phyloP scores from a whole-genome alignment of 1,140 invertebrate genomes.

The Dendroctonus valens region DNA sequence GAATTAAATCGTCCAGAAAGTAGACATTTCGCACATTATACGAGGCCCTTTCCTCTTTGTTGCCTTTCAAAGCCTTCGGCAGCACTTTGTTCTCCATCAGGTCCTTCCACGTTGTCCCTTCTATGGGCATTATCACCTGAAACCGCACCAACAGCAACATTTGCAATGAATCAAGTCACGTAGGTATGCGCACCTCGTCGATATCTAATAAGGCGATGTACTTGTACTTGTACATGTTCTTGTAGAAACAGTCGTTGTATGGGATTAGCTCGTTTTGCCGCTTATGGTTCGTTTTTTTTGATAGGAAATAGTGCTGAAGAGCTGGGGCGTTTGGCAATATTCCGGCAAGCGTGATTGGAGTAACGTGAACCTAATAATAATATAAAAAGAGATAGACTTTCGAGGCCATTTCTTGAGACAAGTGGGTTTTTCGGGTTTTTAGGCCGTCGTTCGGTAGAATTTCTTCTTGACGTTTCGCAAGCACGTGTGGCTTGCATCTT shows the following conservation, averaged over 20 bases:
- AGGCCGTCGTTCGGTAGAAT: no score
- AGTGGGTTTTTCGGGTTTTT: no score
- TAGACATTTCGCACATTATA: slow-evolving; percentile 94
- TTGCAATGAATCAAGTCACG: not conserved
- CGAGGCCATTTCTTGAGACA: no score
- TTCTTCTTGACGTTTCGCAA: no score
- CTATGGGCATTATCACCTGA: slow-evolving; percentile 77
- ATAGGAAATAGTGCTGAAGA: slow-evolving; percentile 85
- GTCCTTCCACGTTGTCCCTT: slow-evolving; percentile 71
- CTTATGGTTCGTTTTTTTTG: slow-evolving; percentile 88
- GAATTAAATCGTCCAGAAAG: slow-evolving; percentile 86
- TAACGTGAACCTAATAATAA: slow-evolving; percentile 72
- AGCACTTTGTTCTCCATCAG: slow-evolving; percentile 68
- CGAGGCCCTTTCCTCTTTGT: slow-evolving; percentile 72
- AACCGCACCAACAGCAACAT: slow-evolving; percentile 1
- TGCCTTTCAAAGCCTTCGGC: slow-evolving; percentile 65
- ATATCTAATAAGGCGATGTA: slow-evolving; percentile 90
- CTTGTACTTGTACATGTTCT: slow-evolving; percentile 86
- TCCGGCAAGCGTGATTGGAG: slow-evolving; percentile 84
- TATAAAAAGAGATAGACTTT: no score
- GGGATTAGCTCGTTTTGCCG: slow-evolving; percentile 93
- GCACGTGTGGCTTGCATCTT: no score
- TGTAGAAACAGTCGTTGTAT: slow-evolving; percentile 95
- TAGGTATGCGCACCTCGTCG: slow-evolving; percentile 70
- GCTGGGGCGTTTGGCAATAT: slow-evolving; percentile 87